Evolutionary conservation across 2,888 invertebrate species (phyloP).

Genomic region (Platycheirus rosarum): DNA sequence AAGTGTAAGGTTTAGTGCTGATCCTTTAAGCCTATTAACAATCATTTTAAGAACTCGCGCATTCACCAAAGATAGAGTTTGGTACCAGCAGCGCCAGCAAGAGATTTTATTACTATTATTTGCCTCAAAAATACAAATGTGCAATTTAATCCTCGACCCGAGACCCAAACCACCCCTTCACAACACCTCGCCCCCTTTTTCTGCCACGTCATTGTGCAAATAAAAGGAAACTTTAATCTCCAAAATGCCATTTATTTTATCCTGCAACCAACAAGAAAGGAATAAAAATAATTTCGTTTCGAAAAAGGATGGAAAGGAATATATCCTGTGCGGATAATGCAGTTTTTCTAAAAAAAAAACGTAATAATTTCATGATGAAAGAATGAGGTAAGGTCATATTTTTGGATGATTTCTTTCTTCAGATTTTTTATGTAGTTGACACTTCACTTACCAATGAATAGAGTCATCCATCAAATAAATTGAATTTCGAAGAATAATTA

Average conservation of each 20-base stretch:
- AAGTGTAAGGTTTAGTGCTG: constrained; percentile 59
- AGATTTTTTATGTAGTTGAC: background rate
- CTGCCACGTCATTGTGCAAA: constrained; percentile 11
- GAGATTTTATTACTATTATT: constrained; percentile 45
- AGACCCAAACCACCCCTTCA: background rate
- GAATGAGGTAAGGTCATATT: background rate
- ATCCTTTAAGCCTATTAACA: constrained; percentile 71
- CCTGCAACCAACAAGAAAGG: constrained; percentile 16
- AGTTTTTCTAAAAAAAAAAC: constrained; percentile 17
- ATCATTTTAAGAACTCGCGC: constrained; percentile 63
- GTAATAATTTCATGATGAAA: background rate
- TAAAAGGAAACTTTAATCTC: constrained; percentile 51
- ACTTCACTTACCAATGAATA: constrained; percentile 30
- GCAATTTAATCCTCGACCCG: background rate
- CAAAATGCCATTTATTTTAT: constrained; percentile 45
- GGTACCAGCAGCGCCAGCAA: constrained; percentile 43
- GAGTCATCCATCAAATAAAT: constrained; percentile 59
- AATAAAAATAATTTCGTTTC: constrained; percentile 29
- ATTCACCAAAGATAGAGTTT: constrained; percentile 49
- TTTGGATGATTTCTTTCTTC: background rate
- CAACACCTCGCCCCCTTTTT: background rate
- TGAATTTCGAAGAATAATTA: constrained; percentile 40
- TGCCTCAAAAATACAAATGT: constrained; percentile 9
- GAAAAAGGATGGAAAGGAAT: constrained; percentile 9
- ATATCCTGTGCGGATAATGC: constrained; percentile 20